A percentile compares a stretch with the other conserved stretches of the same genome.
These are phyloP conservation scores for Copsychus sechellarum DNA, from an alignment of 2,113 vertebrate species.

Conservation along the genomic window DNA sequence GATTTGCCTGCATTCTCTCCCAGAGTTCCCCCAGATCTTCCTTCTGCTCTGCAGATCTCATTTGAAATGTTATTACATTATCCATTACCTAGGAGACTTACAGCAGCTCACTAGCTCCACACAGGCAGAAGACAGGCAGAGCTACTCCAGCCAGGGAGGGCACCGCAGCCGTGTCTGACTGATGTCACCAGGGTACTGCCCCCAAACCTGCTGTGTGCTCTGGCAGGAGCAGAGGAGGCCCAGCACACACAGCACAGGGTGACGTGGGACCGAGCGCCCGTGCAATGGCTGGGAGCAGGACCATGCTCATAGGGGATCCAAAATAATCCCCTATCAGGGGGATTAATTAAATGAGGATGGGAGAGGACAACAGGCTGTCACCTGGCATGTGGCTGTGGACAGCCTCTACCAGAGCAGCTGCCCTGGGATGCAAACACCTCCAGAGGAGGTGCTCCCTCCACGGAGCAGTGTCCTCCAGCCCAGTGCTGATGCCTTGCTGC, in stretches of 20 bases:
- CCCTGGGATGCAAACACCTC: not conserved
- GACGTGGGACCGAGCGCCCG: not conserved
- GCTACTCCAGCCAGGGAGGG: not conserved
- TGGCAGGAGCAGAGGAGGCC: not conserved
- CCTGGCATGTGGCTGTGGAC: rapidly evolving
- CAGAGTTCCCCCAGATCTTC: conserved; percentile 46
- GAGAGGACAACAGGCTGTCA: not conserved
- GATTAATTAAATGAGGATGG: rapidly evolving
- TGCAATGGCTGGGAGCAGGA: not conserved
- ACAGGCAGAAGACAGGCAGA: conserved; percentile 31
- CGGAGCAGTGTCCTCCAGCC: not conserved
- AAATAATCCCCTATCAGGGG: no score
- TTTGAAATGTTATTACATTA: conserved; percentile 57
- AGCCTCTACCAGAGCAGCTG: not conserved
- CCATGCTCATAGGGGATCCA: rapidly evolving
- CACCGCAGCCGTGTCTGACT: not conserved
- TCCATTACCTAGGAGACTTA: conserved; percentile 59
- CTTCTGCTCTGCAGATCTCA: conserved; percentile 53
- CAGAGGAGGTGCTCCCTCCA: not conserved
- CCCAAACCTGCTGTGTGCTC: not conserved
- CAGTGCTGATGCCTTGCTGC: not conserved
- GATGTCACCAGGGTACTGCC: not conserved
- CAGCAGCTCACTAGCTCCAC: conserved; percentile 52
- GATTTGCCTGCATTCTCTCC: conserved; percentile 55
- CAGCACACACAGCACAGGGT: not conserved